Evolutionary conservation across 2,113 vertebrate genomes (phyloP).

Genomic region (Percopsis transmontana): DNA sequence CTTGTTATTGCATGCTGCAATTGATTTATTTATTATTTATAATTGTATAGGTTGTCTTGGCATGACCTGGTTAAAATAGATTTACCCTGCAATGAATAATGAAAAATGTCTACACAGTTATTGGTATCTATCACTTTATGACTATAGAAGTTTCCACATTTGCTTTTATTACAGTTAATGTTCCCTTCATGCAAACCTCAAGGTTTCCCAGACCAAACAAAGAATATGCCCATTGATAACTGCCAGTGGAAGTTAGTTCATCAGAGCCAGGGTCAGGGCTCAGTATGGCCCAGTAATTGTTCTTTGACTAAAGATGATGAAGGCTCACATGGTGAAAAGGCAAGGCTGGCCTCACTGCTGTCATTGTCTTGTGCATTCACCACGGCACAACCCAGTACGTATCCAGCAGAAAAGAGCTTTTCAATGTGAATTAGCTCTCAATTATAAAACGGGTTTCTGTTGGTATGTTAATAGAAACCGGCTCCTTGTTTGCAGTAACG

Average conservation of each 20-base stretch:
- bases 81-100: background rate
- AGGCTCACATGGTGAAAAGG: slow-evolving; percentile 20
- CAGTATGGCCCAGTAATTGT: slow-evolving; percentile 37
- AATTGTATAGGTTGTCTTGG: too few relatives aligned
- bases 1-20: too few relatives aligned
- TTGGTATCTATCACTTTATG: slow-evolving; percentile 15
- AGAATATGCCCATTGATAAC: slow-evolving; percentile 45
- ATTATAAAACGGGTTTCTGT: background rate
- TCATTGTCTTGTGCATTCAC: slow-evolving; percentile 18
- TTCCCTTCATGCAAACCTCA: slow-evolving; percentile 18
- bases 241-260: slow-evolving; percentile 44
- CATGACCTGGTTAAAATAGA: too few relatives aligned
- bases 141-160: slow-evolving; percentile 16
- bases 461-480: too few relatives aligned
- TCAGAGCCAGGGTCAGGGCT: slow-evolving; percentile 33
- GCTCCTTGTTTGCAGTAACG: too few relatives aligned
- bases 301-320: slow-evolving; percentile 32
- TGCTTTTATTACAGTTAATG: slow-evolving; percentile 20
- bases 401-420: background rate
- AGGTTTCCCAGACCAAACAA: slow-evolving; percentile 46
- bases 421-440: slow-evolving; percentile 11
- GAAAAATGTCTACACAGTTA: too few relatives aligned
- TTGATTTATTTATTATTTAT: too few relatives aligned
- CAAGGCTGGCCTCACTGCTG: slow-evolving; percentile 16
- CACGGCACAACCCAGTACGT: background rate